Conservation (phyloP, 2,888 invertebrate genomes). For the Pristionchus exspectatus region DNA sequence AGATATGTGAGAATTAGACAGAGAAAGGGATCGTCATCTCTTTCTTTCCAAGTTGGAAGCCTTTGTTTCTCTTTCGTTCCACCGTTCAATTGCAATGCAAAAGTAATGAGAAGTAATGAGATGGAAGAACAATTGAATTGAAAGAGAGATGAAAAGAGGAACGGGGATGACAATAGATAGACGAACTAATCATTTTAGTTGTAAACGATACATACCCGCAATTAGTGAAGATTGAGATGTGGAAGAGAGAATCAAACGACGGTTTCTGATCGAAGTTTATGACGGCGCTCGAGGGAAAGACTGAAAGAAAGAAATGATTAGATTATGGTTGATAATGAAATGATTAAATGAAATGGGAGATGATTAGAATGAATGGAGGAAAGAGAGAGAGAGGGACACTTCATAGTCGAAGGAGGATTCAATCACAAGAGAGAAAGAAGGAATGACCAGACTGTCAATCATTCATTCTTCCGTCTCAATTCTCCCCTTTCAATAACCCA, state of each 20-base stretch:
- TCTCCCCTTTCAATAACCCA: constrained; percentile 7
- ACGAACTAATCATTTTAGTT: neutral
- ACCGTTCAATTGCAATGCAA: constrained; percentile 3
- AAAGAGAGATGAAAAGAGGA: neutral
- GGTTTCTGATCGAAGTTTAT: constrained; percentile 38
- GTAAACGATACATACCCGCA: neutral
- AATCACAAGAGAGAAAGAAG: neutral
- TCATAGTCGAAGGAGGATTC: neutral
- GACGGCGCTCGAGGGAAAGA: neutral
- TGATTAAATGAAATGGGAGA: neutral
- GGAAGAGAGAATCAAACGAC: constrained; percentile 16
- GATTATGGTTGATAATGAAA: neutral
- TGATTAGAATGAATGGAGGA: neutral
- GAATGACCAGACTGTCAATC: neutral
- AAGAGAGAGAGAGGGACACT: neutral
- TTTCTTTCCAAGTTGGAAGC: neutral
- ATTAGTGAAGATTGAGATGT: neutral
- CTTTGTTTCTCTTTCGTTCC: constrained; percentile 15
- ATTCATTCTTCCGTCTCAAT: neutral
- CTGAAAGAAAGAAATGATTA: constrained; percentile 4
- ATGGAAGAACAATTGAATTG: neutral
- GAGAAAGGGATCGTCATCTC: neutral
- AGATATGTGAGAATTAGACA: neutral
- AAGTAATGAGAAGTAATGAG: constrained; percentile 6
- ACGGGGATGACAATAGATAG: neutral